A percentile compares a stretch with the other conserved stretches of the same genome.
Conservation (phyloP, 1,140 invertebrate species). For the Eubasilissa regina region DNA sequence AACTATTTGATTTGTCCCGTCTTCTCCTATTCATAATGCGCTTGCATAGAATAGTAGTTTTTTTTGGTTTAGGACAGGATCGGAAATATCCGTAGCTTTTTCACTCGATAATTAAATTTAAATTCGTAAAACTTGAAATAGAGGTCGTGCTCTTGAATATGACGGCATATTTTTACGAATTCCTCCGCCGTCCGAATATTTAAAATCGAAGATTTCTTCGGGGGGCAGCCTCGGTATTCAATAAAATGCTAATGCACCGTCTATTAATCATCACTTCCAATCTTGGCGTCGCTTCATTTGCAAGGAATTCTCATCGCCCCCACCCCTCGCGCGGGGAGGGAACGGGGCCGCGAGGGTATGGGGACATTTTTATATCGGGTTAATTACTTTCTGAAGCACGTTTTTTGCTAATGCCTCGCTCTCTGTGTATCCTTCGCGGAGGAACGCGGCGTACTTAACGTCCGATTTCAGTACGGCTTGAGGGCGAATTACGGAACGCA, state of each 20-base stretch:
- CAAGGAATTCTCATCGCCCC: constrained; percentile 58
- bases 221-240: constrained; percentile 54
- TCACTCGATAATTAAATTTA: background rate
- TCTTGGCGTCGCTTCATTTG: constrained; percentile 61
- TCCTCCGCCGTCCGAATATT: constrained; percentile 41
- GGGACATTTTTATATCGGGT: constrained; percentile 59
- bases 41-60: too few species aligned
- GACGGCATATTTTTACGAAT: constrained; percentile 24
- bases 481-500: constrained; percentile 51
- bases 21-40: too few species aligned
- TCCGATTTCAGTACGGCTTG: constrained; percentile 52
- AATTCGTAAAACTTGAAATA: background rate
- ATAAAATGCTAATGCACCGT: constrained; percentile 59
- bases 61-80: too few species aligned
- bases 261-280: constrained; percentile 61
- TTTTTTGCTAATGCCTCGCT: constrained; percentile 58
- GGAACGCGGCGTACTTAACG: constrained; percentile 49
- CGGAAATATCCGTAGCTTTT: too few species aligned
- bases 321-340: background rate
- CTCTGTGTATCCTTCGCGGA: constrained; percentile 47
- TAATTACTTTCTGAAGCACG: constrained; percentile 60
- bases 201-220: constrained; percentile 58
- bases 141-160: background rate
- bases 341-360: constrained; percentile 8
- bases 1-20: too few species aligned